Evolutionary conservation across 2,888 invertebrate species (phyloP).

Genomic region (Antheraea yamamai): DNA sequence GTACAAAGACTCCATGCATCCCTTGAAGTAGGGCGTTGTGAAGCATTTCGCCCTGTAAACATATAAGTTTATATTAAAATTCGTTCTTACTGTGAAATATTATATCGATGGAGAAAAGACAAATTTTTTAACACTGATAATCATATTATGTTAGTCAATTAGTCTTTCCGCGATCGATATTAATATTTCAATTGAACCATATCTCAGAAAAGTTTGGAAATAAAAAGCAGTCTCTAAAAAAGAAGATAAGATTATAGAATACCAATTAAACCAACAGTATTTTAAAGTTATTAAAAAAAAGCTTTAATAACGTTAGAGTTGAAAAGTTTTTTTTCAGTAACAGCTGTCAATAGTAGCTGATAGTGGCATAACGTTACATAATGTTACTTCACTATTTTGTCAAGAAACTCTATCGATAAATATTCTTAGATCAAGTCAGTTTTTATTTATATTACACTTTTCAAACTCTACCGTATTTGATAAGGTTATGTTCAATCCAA

Average conservation of each 20-base stretch:
- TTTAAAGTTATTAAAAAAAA: neutral
- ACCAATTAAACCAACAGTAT: neutral
- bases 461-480: neutral
- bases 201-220: neutral
- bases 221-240: neutral
- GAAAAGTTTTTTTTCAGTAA: neutral
- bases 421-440: neutral
- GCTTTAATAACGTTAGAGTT: neutral
- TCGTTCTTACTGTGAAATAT: neutral
- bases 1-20: slow-evolving; percentile 90
- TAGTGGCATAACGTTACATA: neutral
- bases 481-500: neutral
- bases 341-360: neutral
- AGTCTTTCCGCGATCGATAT: too few relatives aligned
- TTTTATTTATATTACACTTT: neutral
- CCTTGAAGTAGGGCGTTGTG: slow-evolving; percentile 90
- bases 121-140: too few relatives aligned
- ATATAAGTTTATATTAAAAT: slow-evolving; percentile 32
- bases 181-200: slow-evolving; percentile 13
- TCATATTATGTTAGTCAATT: too few relatives aligned
- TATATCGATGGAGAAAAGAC: neutral
- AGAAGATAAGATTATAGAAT: neutral
- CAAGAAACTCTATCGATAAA: neutral
- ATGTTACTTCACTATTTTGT: neutral
- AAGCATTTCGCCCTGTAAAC: slow-evolving; percentile 89